These are phyloP conservation scores for Hirtodrosophila cameraria DNA, from an alignment of 2,888 invertebrate genomes.

Conservation along the genomic window DNA sequence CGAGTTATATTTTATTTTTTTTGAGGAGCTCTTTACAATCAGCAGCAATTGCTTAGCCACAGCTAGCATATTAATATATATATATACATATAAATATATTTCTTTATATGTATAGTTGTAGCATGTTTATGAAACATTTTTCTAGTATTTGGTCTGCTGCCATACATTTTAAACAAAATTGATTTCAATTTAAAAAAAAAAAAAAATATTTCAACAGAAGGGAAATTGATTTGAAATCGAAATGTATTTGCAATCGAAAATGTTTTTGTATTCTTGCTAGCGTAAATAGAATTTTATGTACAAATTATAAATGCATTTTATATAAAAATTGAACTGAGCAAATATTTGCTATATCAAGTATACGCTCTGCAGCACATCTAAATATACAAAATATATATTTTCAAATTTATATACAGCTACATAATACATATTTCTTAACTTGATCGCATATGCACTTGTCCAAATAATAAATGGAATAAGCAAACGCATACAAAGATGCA, in stretches of 20 bases:
- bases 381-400: conserved; percentile 25
- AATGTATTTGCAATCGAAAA: conserved; percentile 13
- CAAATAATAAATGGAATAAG: conserved; percentile 61
- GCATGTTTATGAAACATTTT: neutral
- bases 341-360: conserved; percentile 15
- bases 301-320: conserved; percentile 48
- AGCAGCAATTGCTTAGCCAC: conserved; percentile 18
- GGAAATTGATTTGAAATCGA: conserved; percentile 26
- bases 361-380: neutral
- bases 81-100: conserved; percentile 1
- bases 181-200: conserved; percentile 32
- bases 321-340: conserved; percentile 33
- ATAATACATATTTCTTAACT: conserved; percentile 9
- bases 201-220: conserved; percentile 25
- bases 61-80: conserved; percentile 10
- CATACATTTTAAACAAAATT: conserved; percentile 34
- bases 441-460: conserved; percentile 67
- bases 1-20: neutral
- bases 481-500: conserved; percentile 52
- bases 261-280: conserved; percentile 39
- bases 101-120: neutral
- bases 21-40: conserved; percentile 21
- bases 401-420: conserved; percentile 2
- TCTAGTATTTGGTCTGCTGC: conserved; percentile 6
- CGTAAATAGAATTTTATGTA: conserved; percentile 46